Conservation (phyloP, 1,140 invertebrate species). For the Drosophila ercepeae region DNA sequence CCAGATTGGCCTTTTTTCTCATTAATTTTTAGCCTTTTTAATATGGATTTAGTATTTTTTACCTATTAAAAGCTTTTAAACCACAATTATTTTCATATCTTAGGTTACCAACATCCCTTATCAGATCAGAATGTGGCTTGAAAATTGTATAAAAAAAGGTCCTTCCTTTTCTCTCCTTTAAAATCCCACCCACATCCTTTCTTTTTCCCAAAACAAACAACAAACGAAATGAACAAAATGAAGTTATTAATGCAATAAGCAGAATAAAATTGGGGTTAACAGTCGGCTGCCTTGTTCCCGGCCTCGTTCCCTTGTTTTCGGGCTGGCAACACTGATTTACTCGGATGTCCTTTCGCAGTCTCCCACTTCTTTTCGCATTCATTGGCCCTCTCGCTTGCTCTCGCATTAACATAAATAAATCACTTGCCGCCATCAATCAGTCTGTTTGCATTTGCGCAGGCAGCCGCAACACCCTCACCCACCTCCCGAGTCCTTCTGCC, state of each 20-base stretch:
- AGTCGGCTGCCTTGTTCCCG: too few relatives aligned
- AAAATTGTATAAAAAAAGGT: too few relatives aligned
- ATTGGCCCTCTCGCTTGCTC: slow-evolving; percentile 4
- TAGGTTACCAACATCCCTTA: too few relatives aligned
- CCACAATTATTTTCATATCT: too few relatives aligned
- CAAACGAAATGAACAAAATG: neutral
- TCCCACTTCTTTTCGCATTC: neutral
- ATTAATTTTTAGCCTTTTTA: neutral
- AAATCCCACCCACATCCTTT: neutral
- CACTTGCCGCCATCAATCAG: slow-evolving; percentile 77
- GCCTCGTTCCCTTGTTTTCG: neutral
- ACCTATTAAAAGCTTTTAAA: too few relatives aligned
- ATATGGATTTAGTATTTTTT: too few relatives aligned
- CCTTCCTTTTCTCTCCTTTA: neutral
- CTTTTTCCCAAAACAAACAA: neutral
- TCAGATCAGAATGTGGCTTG: too few relatives aligned
- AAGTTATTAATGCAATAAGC: neutral
- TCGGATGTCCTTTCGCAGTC: slow-evolving; percentile 5
- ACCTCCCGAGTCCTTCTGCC: neutral
- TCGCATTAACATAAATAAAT: slow-evolving; percentile 78
- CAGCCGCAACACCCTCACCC: slow-evolving; percentile 34
- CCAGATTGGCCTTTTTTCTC: neutral
- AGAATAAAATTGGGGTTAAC: neutral
- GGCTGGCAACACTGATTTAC: slow-evolving; percentile 22
- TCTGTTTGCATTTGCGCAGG: slow-evolving; percentile 71